Base-by-base conservation (phyloP, 2,888 invertebrate species). In the Agrotis clavis region DNA sequence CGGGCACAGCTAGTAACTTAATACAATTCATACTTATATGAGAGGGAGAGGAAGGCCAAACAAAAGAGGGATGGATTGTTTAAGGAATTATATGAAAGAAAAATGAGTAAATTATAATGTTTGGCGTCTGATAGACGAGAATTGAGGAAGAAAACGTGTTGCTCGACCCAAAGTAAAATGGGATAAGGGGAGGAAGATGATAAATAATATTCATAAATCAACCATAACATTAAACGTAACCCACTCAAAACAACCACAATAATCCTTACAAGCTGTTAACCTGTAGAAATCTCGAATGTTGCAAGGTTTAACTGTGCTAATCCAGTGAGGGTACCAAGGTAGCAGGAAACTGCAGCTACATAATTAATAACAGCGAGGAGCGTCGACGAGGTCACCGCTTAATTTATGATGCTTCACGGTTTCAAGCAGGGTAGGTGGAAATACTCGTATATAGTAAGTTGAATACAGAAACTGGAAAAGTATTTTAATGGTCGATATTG, bases 331-430 rank as follows among this genome's bases (percentile, higher is more conserved):
- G 48, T 66, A 60, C 50, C 48, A 71, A 54, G 19, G 14, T 21
- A 47, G 65, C 64, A 56, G 72, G 57, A 54, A 71, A 57, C 71
- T 81, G 68, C 70, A 75, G 60, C 71, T 83, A 67, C 77, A 82
- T 83, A 67, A 83, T 82, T 80, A 79, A 83, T 83, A 73, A 70
- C 59, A 11, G 30, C 48, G 53, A 14, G 57, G 51, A 64, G 56
- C 60, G 57, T 56, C 73, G 64, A 56, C 76, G 71, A 69, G 80
- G 71, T 63, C 71, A 60, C 19, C 59, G 64, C 56, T 71, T 76
- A 74, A 83, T 82, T 71, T 77, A 82, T 77, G 77, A 68, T 62
- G n/a, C 51, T 79, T 59, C 68, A 69, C 65, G 75, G 62, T 59
- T 61, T 47, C 30, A 21, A 41, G 21, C n/a, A 50, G 25, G 25